Evolutionary conservation across 2,888 invertebrate genomes (phyloP).

Genomic region (Noctua janthe): DNA sequence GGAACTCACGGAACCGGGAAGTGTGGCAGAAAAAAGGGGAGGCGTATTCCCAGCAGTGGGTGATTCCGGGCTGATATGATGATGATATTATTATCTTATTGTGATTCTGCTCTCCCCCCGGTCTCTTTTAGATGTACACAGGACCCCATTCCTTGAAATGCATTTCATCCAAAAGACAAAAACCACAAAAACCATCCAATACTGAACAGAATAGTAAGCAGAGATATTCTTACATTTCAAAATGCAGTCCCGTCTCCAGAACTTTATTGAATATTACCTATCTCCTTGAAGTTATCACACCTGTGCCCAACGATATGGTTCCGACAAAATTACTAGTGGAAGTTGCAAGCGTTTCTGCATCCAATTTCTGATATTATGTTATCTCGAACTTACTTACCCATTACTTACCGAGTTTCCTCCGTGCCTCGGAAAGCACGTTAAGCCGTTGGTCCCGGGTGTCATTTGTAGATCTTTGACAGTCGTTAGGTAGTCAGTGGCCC

Average conservation of each 20-base stretch:
- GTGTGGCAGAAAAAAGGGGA: too few species aligned
- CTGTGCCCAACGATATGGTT: constrained; percentile 59
- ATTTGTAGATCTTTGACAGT: too few species aligned
- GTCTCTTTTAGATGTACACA: not conserved
- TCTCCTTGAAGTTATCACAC: constrained; percentile 62
- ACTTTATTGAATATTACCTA: constrained; percentile 59
- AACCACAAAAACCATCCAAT: not conserved
- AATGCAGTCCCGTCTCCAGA: constrained; percentile 25
- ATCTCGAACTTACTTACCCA: not conserved
- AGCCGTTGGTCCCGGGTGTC: too few species aligned
- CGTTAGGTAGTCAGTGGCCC: too few species aligned
- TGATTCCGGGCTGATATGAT: too few species aligned
- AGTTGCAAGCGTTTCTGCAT: constrained; percentile 8
- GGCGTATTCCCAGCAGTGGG: too few species aligned
- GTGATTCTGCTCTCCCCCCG: too few species aligned
- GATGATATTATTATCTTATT: too few species aligned
- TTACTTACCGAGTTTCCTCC: too few species aligned
- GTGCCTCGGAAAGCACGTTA: too few species aligned
- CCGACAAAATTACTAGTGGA: constrained; percentile 23
- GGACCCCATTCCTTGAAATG: not conserved
- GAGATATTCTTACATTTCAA: constrained; percentile 14
- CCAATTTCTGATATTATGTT: constrained; percentile 22
- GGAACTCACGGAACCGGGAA: too few species aligned
- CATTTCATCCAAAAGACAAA: not conserved
- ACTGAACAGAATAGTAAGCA: not conserved